Evolutionary conservation across 2,888 invertebrate genomes (phyloP).

Genomic region (Protonemura montana): DNA sequence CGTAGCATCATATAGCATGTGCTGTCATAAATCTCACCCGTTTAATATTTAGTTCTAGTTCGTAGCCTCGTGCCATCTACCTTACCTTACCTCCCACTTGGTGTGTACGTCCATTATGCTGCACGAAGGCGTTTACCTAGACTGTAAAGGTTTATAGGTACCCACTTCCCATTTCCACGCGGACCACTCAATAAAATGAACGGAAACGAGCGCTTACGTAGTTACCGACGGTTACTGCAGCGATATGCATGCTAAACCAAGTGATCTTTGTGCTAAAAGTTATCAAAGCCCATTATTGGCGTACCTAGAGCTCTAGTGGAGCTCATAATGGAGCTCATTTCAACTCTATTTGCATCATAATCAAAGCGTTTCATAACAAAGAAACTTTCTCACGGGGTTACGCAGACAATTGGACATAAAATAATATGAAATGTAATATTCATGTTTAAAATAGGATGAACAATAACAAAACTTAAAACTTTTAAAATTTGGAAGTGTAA

Average conservation of each 20-base stretch:
- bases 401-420: background rate
- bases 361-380: background rate
- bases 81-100: background rate
- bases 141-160: background rate
- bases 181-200: background rate
- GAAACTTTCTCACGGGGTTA: background rate
- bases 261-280: background rate
- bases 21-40: background rate
- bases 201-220: background rate
- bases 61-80: background rate
- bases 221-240: background rate
- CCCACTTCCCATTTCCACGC: background rate
- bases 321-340: background rate
- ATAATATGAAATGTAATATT: background rate
- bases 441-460: background rate
- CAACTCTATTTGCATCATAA: background rate
- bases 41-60: conserved; percentile 3
- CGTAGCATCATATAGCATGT: too few species aligned
- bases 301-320: background rate
- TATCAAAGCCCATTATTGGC: background rate
- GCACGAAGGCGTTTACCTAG: too few species aligned
- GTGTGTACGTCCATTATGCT: background rate
- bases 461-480: background rate
- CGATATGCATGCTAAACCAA: background rate
- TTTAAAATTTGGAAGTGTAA: background rate